phyloP scores from a whole-genome alignment of 2,113 vertebrate species.

The Mustela nigripes region DNA sequence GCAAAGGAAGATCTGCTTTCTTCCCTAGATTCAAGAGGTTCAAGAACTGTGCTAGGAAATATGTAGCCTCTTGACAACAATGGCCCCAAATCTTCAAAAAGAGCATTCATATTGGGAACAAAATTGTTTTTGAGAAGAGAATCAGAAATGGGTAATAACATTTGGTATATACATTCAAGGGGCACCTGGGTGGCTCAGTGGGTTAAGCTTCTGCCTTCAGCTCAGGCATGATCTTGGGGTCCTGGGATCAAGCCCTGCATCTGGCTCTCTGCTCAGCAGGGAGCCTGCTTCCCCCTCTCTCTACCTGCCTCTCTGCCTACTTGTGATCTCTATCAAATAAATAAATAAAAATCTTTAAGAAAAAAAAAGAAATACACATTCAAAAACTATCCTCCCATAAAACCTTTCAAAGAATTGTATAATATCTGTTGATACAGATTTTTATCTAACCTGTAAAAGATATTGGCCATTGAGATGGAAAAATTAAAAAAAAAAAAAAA shows the following conservation, averaged over 20 bases:
- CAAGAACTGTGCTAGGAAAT: background rate
- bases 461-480: background rate
- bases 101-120: constrained; percentile 59
- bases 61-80: background rate
- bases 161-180: background rate
- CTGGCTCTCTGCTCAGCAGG: no score
- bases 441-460: background rate
- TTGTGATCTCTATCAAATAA: no score
- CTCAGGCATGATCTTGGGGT: no score
- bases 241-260: no score
- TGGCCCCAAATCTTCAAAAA: constrained; percentile 69
- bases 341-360: no score
- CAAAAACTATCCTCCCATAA: background rate
- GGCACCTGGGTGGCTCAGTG: no score
- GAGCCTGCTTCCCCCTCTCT: no score
- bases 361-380: background rate
- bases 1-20: background rate
- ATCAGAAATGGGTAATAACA: background rate
- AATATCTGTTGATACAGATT: background rate
- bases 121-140: constrained; percentile 42
- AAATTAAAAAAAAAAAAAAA: background rate
- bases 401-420: constrained; percentile 31
- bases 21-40: background rate
- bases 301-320: no score
- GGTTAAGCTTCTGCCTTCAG: no score